A percentile compares a stretch with the other conserved stretches of the same genome.
Evolutionary conservation across 2,797 vertebrate genomes (phyloP).

Genomic region (Meda fulgida): DNA sequence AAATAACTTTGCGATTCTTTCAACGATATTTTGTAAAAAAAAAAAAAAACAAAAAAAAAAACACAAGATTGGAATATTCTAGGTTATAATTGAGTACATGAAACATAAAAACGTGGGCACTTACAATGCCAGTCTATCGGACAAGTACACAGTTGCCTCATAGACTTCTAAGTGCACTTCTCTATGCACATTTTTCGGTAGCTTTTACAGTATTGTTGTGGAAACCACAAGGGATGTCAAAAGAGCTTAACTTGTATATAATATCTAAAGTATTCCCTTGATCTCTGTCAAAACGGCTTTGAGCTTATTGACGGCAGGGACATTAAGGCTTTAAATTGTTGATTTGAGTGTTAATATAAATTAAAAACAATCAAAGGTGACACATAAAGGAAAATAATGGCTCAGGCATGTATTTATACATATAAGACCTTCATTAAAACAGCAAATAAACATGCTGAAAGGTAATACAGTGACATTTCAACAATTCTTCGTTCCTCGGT

Average conservation of each 20-base stretch:
- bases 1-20: background rate
- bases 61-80: background rate
- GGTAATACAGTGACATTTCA: conserved; percentile 49
- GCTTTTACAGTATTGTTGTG: background rate
- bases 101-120: background rate
- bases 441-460: conserved; percentile 55
- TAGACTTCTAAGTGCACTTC: background rate
- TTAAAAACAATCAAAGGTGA: conserved; percentile 50
- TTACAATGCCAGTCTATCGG: background rate
- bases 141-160: background rate
- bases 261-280: background rate
- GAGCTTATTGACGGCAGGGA: background rate
- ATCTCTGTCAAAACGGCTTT: background rate
- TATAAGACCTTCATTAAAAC: conserved; percentile 62
- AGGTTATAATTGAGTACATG: background rate
- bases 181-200: background rate
- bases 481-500: conserved; percentile 64
- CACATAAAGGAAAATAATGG: conserved; percentile 65
- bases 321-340: background rate
- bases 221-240: background rate
- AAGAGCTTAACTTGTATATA: conserved; percentile 17
- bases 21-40: too few species aligned
- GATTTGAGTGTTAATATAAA: background rate
- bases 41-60: too few species aligned
- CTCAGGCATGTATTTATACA: conserved; percentile 68